phyloP scores from a whole-genome alignment of 2,888 invertebrate genomes.

The Mayetiola destructor region DNA sequence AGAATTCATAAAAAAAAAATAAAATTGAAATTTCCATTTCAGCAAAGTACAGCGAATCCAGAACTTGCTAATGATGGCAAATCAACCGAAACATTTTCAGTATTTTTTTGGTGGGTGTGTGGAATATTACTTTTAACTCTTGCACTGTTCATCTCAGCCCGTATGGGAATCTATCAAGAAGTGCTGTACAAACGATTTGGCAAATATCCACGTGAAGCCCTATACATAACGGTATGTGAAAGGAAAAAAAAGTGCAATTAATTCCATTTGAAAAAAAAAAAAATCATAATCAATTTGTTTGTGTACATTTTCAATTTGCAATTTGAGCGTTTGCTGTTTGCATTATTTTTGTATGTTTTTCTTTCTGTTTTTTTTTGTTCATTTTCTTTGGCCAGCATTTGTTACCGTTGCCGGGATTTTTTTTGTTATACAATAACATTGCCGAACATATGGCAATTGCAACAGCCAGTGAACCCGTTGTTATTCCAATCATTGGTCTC shows the following conservation, averaged over 20 bases:
- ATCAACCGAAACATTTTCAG: slow-evolving; percentile 24
- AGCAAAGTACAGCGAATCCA: slow-evolving; percentile 45
- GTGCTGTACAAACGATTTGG: slow-evolving; percentile 67
- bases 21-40: slow-evolving; percentile 5
- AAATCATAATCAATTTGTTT: too few relatives aligned
- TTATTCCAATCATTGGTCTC: slow-evolving; percentile 44
- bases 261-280: too few relatives aligned
- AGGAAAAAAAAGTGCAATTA: too few relatives aligned
- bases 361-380: slow-evolving; percentile 7
- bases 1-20: neutral
- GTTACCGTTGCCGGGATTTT: slow-evolving; percentile 77
- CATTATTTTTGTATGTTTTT: neutral
- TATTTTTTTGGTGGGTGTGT: slow-evolving; percentile 46
- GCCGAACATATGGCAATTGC: slow-evolving; percentile 60
- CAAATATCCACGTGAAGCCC: slow-evolving; percentile 79
- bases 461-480: slow-evolving; percentile 42
- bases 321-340: too few relatives aligned
- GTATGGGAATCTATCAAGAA: slow-evolving; percentile 94
- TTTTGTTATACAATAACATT: slow-evolving; percentile 64
- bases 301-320: too few relatives aligned
- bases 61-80: slow-evolving; percentile 28
- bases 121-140: slow-evolving; percentile 73
- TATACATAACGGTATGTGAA: slow-evolving; percentile 59
- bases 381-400: slow-evolving; percentile 51
- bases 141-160: slow-evolving; percentile 81